Evolutionary conservation across 35 echinoderm and acorn worm genomes (phyloP).

Genomic region (Holothuria glaberrima): DNA sequence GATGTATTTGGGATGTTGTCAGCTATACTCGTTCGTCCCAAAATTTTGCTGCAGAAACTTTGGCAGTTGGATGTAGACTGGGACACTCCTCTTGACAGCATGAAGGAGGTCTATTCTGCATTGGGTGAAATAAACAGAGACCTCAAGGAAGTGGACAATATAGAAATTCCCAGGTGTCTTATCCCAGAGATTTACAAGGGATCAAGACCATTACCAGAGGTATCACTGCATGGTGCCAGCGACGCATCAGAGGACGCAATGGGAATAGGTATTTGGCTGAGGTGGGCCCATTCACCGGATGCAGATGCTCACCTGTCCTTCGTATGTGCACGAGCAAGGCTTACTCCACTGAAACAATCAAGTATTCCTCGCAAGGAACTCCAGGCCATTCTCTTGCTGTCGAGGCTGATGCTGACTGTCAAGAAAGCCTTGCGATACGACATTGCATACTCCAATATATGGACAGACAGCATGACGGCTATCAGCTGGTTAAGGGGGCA

Average conservation of each 20-base stretch:
- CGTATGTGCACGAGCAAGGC: conserved; percentile 63
- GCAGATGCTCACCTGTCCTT: conserved; percentile 67
- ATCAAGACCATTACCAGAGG: conserved; percentile 66
- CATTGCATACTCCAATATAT: conserved; percentile 68
- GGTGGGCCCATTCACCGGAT: conserved; percentile 52
- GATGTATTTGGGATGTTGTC: conserved; percentile 74
- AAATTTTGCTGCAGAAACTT: conserved; percentile 71
- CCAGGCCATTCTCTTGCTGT: conserved; percentile 67
- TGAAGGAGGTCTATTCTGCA: conserved; percentile 5
- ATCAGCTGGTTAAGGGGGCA: conserved; percentile 74
- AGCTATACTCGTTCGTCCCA: conserved; percentile 52
- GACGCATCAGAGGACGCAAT: conserved; percentile 84
- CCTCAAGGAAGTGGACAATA: conserved; percentile 38
- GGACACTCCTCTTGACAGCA: conserved; percentile 62
- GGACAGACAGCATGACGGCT: conserved; percentile 78
- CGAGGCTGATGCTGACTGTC: conserved; percentile 66
- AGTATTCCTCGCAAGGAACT: conserved; percentile 80
- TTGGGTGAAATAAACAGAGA: conserved; percentile 61
- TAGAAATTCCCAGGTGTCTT: conserved; percentile 75
- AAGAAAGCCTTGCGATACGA: conserved; percentile 62
- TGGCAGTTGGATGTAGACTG: conserved; percentile 76
- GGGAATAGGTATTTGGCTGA: conserved; percentile 82
- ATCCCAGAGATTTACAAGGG: conserved; percentile 71
- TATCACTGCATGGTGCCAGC: conserved; percentile 75
- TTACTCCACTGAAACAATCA: conserved; percentile 75